Percentiles rank a stretch among this genome's conserved stretches.
These are phyloP conservation scores for Mamestra configurata DNA, from an alignment of 1,140 invertebrate species.

Conservation along the genomic window DNA sequence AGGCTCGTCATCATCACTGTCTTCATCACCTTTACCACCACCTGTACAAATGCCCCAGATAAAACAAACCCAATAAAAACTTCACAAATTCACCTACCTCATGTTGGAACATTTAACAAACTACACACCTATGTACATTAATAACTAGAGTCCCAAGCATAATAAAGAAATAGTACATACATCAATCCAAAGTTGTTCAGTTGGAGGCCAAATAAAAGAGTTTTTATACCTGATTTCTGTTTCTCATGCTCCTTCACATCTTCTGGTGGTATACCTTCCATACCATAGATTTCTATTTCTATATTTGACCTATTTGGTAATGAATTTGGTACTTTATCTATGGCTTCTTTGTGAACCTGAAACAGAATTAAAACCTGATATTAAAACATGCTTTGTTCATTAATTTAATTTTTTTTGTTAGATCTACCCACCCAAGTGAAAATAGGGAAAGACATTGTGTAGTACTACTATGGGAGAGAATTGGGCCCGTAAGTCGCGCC, in stretches of 20 bases:
- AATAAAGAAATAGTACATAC: conserved; percentile 82
- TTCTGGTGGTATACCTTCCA: conserved; percentile 99
- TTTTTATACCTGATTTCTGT: conserved; percentile 91
- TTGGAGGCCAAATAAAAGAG: conserved; percentile 66
- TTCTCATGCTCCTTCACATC: conserved; percentile 98
- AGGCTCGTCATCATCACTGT: conserved; percentile 94
- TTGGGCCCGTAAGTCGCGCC: conserved; percentile 73
- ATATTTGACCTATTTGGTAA: conserved; percentile 99
- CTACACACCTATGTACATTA: conserved; percentile 82
- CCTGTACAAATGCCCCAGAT: conserved; percentile 76
- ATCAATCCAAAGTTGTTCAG: conserved; percentile 75
- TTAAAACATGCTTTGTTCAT: conserved; percentile 44
- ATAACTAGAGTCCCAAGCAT: conserved; percentile 81
- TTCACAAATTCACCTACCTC: conserved; percentile 62
- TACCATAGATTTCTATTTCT: conserved; percentile 99
- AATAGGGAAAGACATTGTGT: conserved; percentile 67
- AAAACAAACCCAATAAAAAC: conserved; percentile 34
- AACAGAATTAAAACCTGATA: conserved; percentile 66
- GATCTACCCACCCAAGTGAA: conserved; percentile 50
- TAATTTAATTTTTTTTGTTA: conserved; percentile 3
- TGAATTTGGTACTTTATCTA: conserved; percentile 99
- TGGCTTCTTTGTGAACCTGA: conserved; percentile 99
- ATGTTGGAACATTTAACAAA: conserved; percentile 71
- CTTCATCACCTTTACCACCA: conserved; percentile 89
- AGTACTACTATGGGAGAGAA: conserved; percentile 72